Evolutionary conservation across 2,113 vertebrate genomes (phyloP), one percentile per base, ranked within the genome.

Genomic region (Hiodon tergisus): DNA sequence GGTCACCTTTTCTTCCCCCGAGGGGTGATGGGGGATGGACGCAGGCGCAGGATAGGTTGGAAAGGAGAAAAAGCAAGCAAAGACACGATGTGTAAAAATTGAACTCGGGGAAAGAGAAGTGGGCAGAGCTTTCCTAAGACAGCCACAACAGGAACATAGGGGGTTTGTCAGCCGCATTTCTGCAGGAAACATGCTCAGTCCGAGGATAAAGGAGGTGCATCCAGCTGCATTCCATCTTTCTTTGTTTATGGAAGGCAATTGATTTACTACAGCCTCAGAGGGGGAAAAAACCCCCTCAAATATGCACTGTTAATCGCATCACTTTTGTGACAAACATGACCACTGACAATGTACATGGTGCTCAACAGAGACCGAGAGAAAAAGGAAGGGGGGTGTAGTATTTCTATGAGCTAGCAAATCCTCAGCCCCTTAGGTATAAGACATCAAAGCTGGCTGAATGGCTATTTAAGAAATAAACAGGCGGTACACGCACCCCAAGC

Each of bases 1-100:
- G 67, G 67, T 69, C 67, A 69, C 67, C 67, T 69, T 69, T n/a
- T 53, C 53, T 53, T 53, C n/a, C 50, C 46, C 63, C 46, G 31
- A 31, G 31, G 31, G 31, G 11, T 47, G 9, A 11, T 11, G 63
- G 63, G 48, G 63, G 63, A 66, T 11, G 5, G 13, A 48, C 11
- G 6, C 7, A 51, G 67, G 67, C 17, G 48, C 9, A 14, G 48
- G 48, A 6, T 53, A 63, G n/a, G 16, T 5, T 9, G 11, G 67
- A 53, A 6, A 52, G 53, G 66, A 70, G 68, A 55, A 8, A 70
- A 16, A 31, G 51, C n/a, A 70, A 54, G n/a, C 48, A 67, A 67
- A 11, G 31, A 31, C 31, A 31, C 2, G 31, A 31, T 31, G 31
- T 31, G 66, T 47, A 66, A 47, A 47, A 48, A 66, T 47, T 5